Base-by-base conservation (phyloP, 1,140 invertebrate species). In the Homalodisca vitripennis region DNA sequence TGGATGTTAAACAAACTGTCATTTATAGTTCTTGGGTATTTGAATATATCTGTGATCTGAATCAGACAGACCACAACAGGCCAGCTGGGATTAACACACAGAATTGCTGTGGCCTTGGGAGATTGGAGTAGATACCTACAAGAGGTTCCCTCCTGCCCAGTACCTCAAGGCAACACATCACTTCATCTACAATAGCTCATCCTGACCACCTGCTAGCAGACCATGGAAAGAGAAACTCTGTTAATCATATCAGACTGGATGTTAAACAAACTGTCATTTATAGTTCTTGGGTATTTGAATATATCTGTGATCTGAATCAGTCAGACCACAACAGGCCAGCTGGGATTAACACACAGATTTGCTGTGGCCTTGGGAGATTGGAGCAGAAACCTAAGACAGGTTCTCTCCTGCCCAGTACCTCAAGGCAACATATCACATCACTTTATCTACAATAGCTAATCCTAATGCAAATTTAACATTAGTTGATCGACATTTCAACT, bases 321-420 rank as follows among this genome's bases (percentile, higher is more conserved):
- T 27, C 14, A 22, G 55, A n/a, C 34, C 34, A 41, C 26, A 30
- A 53, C n/a, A 14, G 3, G 10, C 20, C 3, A 53, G 27, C 32
- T 67, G 66, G 66, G 66, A 65, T 53, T 55, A 65, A 66, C 68
- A 41, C 14, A 29, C 32, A 22, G 30, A 41, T 53, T 47, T 60
- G 14, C 12, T 60, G 55, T 60, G 3, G 55, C 55, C 55, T 27
- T 24, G 10, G n/a, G 24, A 2, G 55, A 60, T 60, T 60, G 26
- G 26, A 29, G 26, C n/a, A 27, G n/a, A 29, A n/a, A 26, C 27
- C 24, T 12, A 27, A 2, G 3, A 60, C 13, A 24, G 2, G 2
- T 30, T 60, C n/a, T n/a, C 26, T 60, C 55, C 20, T 60, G 55
- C 55, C 55, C 55, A 60, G 55, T 6, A 60, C n/a, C 14, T 60